Percentiles rank a stretch among this genome's conserved stretches.
Evolutionary conservation across 2,797 vertebrate genomes (phyloP).

Genomic region (Labeo calbasu): DNA sequence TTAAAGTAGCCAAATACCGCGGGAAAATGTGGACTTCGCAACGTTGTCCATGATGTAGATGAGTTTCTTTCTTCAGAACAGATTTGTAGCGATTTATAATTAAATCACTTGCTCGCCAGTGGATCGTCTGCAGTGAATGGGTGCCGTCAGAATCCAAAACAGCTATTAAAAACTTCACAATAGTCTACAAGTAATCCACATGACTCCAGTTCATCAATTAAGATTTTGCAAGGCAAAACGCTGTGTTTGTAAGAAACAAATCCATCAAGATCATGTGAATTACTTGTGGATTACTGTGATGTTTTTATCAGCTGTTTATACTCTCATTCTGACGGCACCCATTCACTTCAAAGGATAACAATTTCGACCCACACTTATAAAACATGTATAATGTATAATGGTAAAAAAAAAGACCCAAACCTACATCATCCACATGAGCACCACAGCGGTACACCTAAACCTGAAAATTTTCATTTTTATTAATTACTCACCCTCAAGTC

Average conservation of each 20-base stretch:
- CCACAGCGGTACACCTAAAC: not conserved
- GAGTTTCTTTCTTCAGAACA: not conserved
- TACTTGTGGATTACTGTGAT: not conserved
- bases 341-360: not conserved
- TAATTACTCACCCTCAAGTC: too few relatives aligned
- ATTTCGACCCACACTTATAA: not conserved
- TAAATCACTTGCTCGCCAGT: not conserved
- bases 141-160: not conserved
- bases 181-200: not conserved
- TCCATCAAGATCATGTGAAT: not conserved
- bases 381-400: not conserved
- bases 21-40: too few relatives aligned
- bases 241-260: not conserved
- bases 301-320: not conserved
- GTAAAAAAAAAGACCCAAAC: not conserved
- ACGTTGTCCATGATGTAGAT: not conserved
- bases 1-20: too few relatives aligned
- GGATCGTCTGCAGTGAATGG: not conserved
- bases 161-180: not conserved
- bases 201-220: not conserved
- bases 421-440: not conserved
- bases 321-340: not conserved
- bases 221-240: not conserved
- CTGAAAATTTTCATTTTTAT: too few relatives aligned
- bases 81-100: not conserved